Evolutionary conservation across 2,113 vertebrate genomes (phyloP), one percentile per base, ranked within the genome.

Genomic region (Elachura formosa): DNA sequence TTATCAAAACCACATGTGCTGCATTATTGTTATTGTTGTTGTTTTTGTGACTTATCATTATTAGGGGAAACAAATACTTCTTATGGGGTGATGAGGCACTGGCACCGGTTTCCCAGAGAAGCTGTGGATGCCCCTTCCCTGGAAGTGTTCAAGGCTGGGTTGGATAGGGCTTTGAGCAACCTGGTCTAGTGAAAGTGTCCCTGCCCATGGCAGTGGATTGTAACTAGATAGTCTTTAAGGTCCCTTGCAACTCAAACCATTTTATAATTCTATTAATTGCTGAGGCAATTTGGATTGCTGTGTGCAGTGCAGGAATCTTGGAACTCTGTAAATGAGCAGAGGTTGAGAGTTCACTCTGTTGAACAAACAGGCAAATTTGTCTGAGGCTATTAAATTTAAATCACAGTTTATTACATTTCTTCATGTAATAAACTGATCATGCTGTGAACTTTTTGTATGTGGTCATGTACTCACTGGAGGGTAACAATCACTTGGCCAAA

Each of bases 1-100:
- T 94, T 95, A 97, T 93, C 88, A 86, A 75, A 97, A 97, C 86
- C 87, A 92, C 85, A 95, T 97, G 93, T 94, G 62, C 83, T 76
- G 48, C 20, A 5, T 43, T 76, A 26, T 41, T 64, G 45, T 48
- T 76, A 26, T 33, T 52, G 17, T 66, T 69, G 20, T 62, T 89
- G 40, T 20, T 87, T 22, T 5, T 52, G 36, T 56, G 51, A 43
- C 21, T 94, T 84, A 61, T 11, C 22, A 25, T 64, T 67, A 87
- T 76, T 74, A 89, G 72, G 64, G 63, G 69, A 94, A 97, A 88
- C 46, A 80, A 76, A 51, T 79, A 86, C 36, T 77, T 55, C 38
- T 75, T 62, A 49, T 11, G 29, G 25, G 15, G 15, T 63, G 24
- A 28, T 45, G 48, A 75, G 41, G 14, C 8, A 4, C 10, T 75